These are phyloP conservation scores for Darwinula stevensoni DNA, from an alignment of 2,888 invertebrate genomes.

Conservation along the genomic window DNA sequence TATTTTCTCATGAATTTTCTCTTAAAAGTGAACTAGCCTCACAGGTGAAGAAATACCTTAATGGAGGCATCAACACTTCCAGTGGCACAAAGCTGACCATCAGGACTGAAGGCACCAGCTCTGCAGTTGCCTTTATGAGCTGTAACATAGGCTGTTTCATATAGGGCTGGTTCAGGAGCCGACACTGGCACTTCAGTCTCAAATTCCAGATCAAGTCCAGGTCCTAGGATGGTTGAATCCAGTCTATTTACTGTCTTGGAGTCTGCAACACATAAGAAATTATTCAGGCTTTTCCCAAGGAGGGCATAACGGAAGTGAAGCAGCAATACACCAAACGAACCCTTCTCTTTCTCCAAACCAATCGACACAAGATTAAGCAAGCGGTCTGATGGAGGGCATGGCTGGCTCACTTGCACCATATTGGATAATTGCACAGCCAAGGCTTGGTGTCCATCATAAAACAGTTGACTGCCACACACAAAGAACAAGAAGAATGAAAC, in stretches of 20 bases:
- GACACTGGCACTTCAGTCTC: slow-evolving; percentile 77
- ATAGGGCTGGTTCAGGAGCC: slow-evolving; percentile 84
- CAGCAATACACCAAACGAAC: too few species aligned
- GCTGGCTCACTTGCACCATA: slow-evolving; percentile 61
- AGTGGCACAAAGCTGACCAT: slow-evolving; percentile 85
- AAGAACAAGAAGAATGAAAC: too few species aligned
- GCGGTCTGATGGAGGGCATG: slow-evolving; percentile 84
- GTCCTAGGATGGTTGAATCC: slow-evolving; percentile 12
- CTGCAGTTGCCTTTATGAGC: slow-evolving; percentile 43
- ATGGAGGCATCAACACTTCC: slow-evolving; percentile 96
- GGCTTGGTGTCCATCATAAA: slow-evolving; percentile 89
- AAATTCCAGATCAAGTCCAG: slow-evolving; percentile 69
- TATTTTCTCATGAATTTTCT: too few species aligned
- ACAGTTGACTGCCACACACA: slow-evolving; percentile 93
- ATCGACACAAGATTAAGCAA: slow-evolving; percentile 54
- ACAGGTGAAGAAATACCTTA: too few species aligned
- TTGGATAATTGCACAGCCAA: slow-evolving; percentile 57
- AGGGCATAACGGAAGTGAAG: too few species aligned
- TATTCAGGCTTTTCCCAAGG: too few species aligned
- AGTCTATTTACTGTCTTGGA: too few species aligned
- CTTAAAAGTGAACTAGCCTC: too few species aligned
- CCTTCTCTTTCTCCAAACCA: slow-evolving; percentile 56
- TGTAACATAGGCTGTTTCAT: slow-evolving; percentile 96
- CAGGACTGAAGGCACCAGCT: slow-evolving; percentile 77
- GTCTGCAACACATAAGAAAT: too few species aligned